A percentile compares a stretch with the other conserved stretches of the same genome.
Conservation (phyloP, 2,113 vertebrate genomes). For the Marcusenius ussheri region DNA sequence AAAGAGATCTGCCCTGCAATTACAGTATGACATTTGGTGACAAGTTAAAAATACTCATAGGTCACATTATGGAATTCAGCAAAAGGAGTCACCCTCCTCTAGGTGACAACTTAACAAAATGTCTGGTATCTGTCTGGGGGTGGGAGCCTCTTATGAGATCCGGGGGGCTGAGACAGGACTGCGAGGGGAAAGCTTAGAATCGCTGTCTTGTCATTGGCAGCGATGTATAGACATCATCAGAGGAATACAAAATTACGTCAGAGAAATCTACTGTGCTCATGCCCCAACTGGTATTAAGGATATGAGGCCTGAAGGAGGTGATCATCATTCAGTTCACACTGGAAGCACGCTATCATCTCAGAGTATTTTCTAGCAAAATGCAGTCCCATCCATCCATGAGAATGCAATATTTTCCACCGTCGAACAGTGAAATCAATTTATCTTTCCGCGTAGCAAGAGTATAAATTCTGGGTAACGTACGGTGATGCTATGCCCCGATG, state of each 20-base stretch:
- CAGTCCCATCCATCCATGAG: not conserved
- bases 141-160: not conserved
- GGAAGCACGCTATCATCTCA: not conserved
- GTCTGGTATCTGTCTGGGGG: not conserved
- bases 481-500: not conserved
- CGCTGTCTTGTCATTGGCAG: not conserved
- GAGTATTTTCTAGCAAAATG: not conserved
- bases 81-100: not conserved
- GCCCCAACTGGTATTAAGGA: not conserved
- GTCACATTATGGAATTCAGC: not conserved
- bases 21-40: not conserved
- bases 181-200: not conserved
- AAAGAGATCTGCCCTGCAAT: not conserved
- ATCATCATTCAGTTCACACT: not conserved
- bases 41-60: not conserved
- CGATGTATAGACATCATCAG: not conserved
- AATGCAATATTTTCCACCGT: slow-evolving; percentile 1
- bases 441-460: not conserved
- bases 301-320: not conserved
- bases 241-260: not conserved
- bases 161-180: not conserved
- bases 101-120: not conserved
- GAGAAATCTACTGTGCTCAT: not conserved
- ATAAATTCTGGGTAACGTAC: not conserved
- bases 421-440: not conserved